Evolutionary conservation across 2,888 invertebrate species (phyloP), one percentile per base, ranked within the genome.

Genomic region (Opisthograptis luteolata): DNA sequence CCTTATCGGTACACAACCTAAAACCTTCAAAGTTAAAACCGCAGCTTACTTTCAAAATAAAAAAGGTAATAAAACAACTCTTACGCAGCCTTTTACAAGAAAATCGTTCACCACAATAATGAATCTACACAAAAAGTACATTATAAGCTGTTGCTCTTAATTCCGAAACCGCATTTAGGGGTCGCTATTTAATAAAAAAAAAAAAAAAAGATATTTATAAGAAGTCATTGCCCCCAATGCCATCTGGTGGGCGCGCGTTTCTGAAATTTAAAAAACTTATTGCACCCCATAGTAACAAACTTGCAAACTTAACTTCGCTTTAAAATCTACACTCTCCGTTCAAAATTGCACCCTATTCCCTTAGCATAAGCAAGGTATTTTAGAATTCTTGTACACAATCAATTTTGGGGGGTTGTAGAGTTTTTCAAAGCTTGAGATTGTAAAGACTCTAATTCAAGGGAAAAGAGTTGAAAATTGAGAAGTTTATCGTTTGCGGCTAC

Each of bases 201-300:
- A 57, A 54, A 73, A 78, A 77, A 79, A 80, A 78, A 70, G 56
- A 69, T 66, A 72, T 78, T 81, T 76, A n/a, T n/a, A 74, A 83
- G 73, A 65, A 88, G 89, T 88, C 89, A 85, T 79, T 86, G 88
- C 83, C 84, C 85, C 68, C 72, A 60, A 44, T 68, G 73, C 79
- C 89, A 87, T 87, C 85, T 88, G 88, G 83, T 64, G 73, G 70
- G 77, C 84, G 83, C 79, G 79, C 81, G 49, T 44, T 49, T 39
- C 13, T 15, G 17, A 20, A 40, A 8, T 20, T 51, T 41, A 64
- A 61, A 64, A 46, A 46, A 61, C 65, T 74, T 76, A 73, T 74
- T 75, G 68, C 73, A 76, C 55, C 75, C 73, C 69, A 62, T 79
- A 69, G 78, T 70, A 77, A 79, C 76, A 56, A 49, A 39, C 6